Evolutionary conservation across 2,113 vertebrate genomes (phyloP).

Genomic region (Martes martes): DNA sequence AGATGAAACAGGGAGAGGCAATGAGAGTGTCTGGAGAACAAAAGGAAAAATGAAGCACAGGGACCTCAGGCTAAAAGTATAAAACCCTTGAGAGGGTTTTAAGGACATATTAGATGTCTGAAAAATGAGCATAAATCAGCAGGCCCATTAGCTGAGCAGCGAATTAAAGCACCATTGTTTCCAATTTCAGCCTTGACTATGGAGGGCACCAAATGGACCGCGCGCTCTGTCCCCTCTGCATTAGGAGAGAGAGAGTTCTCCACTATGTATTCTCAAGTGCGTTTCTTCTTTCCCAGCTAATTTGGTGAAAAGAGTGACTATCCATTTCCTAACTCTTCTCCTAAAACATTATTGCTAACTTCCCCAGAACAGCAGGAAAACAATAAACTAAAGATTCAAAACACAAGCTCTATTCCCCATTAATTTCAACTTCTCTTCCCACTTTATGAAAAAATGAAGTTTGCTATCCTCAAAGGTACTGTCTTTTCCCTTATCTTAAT

Average conservation of each 20-base stretch:
- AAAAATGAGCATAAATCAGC: constrained; percentile 43
- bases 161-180: constrained; percentile 46
- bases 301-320: background rate
- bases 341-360: background rate
- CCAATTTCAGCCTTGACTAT: background rate
- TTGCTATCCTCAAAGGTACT: background rate
- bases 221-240: accelerated
- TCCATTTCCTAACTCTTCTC: background rate
- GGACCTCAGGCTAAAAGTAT: constrained; percentile 33
- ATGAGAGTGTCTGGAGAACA: constrained; percentile 49
- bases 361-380: background rate
- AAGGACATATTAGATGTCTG: constrained; percentile 5
- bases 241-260: background rate
- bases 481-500: background rate
- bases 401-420: background rate
- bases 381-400: background rate
- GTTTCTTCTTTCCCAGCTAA: background rate
- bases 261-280: background rate
- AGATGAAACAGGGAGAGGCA: background rate
- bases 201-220: background rate
- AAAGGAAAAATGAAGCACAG: constrained; percentile 55
- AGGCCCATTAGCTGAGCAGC: constrained; percentile 31
- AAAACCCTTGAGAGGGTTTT: constrained; percentile 33
- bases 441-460: background rate
- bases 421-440: background rate